Evolutionary conservation across 2,113 vertebrate genomes (phyloP).

Genomic region (Lophura nycthemera): DNA sequence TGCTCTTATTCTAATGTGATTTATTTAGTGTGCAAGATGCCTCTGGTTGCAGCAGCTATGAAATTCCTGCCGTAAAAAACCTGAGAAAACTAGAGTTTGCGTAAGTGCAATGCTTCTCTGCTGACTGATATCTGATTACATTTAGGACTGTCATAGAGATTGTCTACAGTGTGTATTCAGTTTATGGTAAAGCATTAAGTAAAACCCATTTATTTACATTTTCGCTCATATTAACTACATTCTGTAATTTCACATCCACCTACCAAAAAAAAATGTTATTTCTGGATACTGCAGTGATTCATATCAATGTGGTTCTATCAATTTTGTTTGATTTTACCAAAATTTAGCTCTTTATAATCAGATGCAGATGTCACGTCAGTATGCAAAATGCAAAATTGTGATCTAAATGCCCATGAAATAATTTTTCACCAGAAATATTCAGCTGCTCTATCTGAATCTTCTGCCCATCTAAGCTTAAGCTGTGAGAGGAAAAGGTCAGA

Average conservation of each 20-base stretch:
- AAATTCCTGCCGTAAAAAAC: conserved; percentile 85
- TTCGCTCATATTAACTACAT: neutral
- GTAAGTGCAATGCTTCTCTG: conserved; percentile 62
- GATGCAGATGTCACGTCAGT: neutral
- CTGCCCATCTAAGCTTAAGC: neutral
- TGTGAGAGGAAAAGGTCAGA: neutral
- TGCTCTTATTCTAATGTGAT: neutral
- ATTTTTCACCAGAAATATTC: neutral
- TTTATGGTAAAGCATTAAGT: neutral
- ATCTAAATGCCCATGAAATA: neutral
- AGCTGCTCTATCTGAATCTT: neutral
- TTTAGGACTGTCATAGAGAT: neutral
- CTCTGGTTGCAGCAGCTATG: neutral
- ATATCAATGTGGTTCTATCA: neutral
- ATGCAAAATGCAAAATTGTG: neutral
- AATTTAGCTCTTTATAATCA: neutral
- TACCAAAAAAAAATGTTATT: neutral
- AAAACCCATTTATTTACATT: neutral
- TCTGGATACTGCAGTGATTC: neutral
- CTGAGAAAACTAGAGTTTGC: conserved; percentile 87
- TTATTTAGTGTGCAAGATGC: conserved; percentile 43
- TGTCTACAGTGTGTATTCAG: neutral
- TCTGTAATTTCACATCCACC: neutral
- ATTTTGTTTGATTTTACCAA: neutral
- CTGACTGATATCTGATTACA: accelerated